These are phyloP conservation scores for Saccostrea echinata DNA, from an alignment of 1,140 invertebrate species.

Conservation along the genomic window DNA sequence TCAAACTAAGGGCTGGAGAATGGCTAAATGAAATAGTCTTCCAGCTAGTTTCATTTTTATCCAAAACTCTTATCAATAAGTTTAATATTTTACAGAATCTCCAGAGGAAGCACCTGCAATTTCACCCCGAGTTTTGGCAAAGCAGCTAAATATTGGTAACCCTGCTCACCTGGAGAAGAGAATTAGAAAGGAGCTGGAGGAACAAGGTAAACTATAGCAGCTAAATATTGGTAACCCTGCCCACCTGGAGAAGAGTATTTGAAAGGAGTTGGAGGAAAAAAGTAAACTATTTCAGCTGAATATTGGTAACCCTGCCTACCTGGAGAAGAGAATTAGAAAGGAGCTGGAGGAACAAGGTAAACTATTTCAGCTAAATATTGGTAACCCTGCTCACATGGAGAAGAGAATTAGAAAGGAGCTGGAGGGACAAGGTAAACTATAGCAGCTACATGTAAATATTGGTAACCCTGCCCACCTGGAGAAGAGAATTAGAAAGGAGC, in stretches of 20 bases:
- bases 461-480: conserved; percentile 83
- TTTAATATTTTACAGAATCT: conserved; percentile 67
- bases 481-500: conserved; percentile 90
- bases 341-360: conserved; percentile 92
- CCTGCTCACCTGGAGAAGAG: conserved; percentile 86
- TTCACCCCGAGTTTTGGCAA: conserved; percentile 76
- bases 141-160: conserved; percentile 79
- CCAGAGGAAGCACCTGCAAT: conserved; percentile 76
- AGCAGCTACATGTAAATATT: too few species aligned
- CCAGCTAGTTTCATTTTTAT: too few species aligned
- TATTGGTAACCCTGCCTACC: conserved; percentile 78
- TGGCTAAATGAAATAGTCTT: too few species aligned
- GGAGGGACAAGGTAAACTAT: conserved; percentile 88
- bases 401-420: conserved; percentile 91
- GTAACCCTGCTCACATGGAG: conserved; percentile 83
- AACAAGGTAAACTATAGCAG: conserved; percentile 85
- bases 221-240: conserved; percentile 79
- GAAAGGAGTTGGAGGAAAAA: conserved; percentile 92
- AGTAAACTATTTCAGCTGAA: conserved; percentile 82
- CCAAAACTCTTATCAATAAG: background rate
- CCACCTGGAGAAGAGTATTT: conserved; percentile 88
- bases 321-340: conserved; percentile 90
- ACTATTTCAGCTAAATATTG: conserved; percentile 76
- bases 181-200: conserved; percentile 91
- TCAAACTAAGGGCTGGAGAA: too few species aligned